Conservation (phyloP, 53 echinoderm and acorn worm species). For the Hippasteria phrygiana region DNA sequence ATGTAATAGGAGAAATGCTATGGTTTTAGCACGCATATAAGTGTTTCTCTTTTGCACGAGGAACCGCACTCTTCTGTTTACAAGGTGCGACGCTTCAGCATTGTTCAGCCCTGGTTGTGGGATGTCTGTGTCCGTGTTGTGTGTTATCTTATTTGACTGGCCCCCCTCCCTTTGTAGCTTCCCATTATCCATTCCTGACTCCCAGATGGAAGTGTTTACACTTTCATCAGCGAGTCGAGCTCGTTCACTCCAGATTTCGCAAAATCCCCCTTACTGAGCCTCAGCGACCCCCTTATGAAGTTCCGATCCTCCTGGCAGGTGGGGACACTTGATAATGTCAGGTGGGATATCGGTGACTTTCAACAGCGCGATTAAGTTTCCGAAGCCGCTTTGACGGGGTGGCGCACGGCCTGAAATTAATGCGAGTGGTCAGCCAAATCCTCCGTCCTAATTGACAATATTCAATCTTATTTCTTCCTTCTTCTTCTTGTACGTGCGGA, state of each 20-base stretch:
- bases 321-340: constrained; percentile 49
- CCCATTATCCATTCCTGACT: background rate
- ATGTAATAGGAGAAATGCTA: no score
- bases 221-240: background rate
- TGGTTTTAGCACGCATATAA: no score
- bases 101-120: no score
- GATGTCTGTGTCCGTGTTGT: background rate
- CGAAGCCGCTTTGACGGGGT: constrained; percentile 24
- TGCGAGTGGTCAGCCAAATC: constrained; percentile 23
- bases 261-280: no score
- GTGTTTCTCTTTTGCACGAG: no score
- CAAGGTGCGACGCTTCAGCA: no score
- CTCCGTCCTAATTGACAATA: constrained; percentile 23
- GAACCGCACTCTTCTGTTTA: no score
- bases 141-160: background rate
- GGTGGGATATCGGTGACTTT: constrained; percentile 37
- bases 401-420: constrained; percentile 4
- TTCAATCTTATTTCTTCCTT: background rate
- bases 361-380: constrained; percentile 22
- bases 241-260: background rate
- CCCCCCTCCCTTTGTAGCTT: background rate
- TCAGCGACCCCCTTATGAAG: background rate
- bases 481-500: background rate
- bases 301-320: background rate
- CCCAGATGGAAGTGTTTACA: background rate